A percentile compares a stretch with the other conserved stretches of the same genome.
Conservation (phyloP, 2,113 vertebrate genomes). For the Suricata suricatta region DNA sequence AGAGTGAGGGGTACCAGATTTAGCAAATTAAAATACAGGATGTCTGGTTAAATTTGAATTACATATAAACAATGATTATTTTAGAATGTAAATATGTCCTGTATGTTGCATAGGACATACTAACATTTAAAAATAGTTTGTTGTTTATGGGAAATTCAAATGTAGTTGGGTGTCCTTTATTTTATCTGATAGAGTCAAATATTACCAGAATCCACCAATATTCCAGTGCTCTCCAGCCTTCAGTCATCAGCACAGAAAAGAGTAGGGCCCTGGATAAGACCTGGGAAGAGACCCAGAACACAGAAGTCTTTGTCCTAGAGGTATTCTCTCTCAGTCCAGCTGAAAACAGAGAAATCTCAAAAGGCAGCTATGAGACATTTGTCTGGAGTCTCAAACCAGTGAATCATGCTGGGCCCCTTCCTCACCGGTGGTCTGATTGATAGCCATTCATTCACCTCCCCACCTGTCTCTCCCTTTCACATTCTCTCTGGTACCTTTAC, state of each 20-base stretch:
- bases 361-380: not conserved
- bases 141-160: not conserved
- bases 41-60: not conserved
- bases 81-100: not conserved
- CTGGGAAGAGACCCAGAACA: not conserved
- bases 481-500: not conserved
- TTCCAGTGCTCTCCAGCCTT: not conserved
- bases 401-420: not conserved
- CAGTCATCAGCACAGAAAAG: not conserved
- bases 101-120: not conserved
- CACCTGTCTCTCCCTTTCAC: not conserved
- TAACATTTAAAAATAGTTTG: not conserved
- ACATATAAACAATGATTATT: not conserved
- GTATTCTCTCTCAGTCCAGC: not conserved
- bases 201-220: not conserved
- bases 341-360: not conserved
- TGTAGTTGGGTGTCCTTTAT: not conserved
- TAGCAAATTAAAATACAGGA: constrained; percentile 4
- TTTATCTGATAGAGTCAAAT: not conserved
- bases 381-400: not conserved
- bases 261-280: not conserved
- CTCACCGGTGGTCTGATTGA: too few species aligned
- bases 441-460: not conserved
- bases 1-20: not conserved
- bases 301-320: not conserved